phyloP scores from a whole-genome alignment of 2,888 invertebrate genomes.

The Polyommatus icarus region DNA sequence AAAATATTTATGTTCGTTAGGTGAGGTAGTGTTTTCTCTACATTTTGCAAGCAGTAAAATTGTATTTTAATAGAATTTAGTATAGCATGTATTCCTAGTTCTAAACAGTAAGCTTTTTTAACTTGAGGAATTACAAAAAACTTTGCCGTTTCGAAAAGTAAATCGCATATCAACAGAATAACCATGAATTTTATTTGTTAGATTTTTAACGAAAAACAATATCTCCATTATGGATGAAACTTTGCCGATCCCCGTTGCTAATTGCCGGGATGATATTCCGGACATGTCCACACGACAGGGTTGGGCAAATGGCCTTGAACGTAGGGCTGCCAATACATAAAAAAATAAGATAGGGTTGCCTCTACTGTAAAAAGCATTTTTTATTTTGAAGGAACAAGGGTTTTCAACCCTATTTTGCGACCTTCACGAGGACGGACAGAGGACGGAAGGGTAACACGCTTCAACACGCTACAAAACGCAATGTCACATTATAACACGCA shows the following conservation, averaged over 20 bases:
- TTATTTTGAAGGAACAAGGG: not conserved
- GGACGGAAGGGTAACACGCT: not conserved
- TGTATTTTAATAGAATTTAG: too few relatives aligned
- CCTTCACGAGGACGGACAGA: slow-evolving; percentile 1
- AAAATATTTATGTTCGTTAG: not conserved
- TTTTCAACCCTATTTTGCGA: not conserved
- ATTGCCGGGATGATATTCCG: not conserved
- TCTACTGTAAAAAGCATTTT: not conserved
- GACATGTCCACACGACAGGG: slow-evolving; percentile 1
- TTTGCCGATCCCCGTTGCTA: not conserved
- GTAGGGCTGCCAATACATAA: not conserved
- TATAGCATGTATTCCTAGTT: too few relatives aligned
- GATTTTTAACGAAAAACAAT: not conserved
- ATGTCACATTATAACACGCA: not conserved
- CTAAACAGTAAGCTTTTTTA: too few relatives aligned
- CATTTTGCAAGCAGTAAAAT: not conserved
- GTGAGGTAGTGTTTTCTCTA: not conserved
- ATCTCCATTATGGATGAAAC: not conserved
- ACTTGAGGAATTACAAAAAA: too few relatives aligned
- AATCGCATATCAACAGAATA: too few relatives aligned
- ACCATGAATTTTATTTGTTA: too few relatives aligned
- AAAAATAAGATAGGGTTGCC: not conserved
- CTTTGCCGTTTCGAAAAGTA: too few relatives aligned
- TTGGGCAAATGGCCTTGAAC: not conserved
- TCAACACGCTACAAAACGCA: not conserved